phyloP scores from a whole-genome alignment of 2,797 vertebrate genomes.

The Molossus alvarezi region DNA sequence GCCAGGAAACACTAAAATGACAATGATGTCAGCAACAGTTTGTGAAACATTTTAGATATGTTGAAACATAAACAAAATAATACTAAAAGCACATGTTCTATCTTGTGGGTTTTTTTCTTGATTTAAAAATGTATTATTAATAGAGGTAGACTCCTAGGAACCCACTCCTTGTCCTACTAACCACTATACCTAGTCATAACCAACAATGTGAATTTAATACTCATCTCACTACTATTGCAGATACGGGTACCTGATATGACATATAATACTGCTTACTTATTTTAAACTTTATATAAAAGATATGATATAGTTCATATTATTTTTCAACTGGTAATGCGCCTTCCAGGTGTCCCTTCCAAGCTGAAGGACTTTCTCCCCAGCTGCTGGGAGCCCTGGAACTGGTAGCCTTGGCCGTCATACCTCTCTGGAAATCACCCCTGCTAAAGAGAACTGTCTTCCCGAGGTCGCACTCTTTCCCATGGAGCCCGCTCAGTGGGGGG shows the following conservation, averaged over 20 bases:
- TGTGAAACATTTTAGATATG: constrained; percentile 32
- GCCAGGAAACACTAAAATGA: constrained; percentile 35
- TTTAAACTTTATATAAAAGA: constrained; percentile 25
- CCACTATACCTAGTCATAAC: background rate
- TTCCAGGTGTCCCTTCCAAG: background rate
- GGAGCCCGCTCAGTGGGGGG: background rate
- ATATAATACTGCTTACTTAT: background rate
- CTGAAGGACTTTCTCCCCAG: background rate
- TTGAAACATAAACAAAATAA: constrained; percentile 7
- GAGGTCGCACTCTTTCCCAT: background rate
- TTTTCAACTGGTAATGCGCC: background rate
- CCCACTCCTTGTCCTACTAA: background rate
- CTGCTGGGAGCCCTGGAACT: background rate
- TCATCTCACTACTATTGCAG: background rate
- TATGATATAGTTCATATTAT: background rate
- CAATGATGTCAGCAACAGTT: constrained; percentile 12
- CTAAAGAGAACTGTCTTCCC: background rate
- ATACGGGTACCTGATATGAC: background rate
- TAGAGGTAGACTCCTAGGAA: background rate
- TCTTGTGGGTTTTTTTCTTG: background rate
- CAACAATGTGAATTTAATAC: background rate
- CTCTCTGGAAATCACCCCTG: background rate
- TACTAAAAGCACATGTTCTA: background rate
- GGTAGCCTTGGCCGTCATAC: background rate
- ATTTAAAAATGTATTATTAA: background rate